These are phyloP conservation scores for Xylocampa areola DNA, from an alignment of 2,888 invertebrate genomes.

Conservation along the genomic window DNA sequence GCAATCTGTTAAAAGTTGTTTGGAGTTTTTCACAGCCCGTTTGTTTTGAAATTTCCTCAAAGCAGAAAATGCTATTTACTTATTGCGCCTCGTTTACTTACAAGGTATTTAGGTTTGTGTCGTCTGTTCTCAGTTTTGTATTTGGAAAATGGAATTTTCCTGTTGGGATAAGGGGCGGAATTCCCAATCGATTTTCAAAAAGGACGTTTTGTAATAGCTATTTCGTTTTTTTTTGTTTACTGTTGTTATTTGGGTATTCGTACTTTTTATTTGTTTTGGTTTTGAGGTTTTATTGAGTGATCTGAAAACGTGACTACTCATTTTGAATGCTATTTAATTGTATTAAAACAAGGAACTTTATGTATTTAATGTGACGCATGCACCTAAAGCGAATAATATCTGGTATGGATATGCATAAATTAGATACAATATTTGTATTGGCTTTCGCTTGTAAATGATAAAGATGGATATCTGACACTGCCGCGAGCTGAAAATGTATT, in stretches of 20 bases:
- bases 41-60: conserved; percentile 82
- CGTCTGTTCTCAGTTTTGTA: conserved; percentile 83
- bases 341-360: conserved; percentile 8
- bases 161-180: conserved; percentile 82
- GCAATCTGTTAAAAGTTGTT: conserved; percentile 78
- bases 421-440: conserved; percentile 7
- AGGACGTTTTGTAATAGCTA: conserved; percentile 76
- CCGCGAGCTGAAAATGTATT: conserved; percentile 17
- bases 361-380: not conserved
- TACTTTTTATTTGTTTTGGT: conserved; percentile 41
- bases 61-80: conserved; percentile 85
- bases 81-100: conserved; percentile 88
- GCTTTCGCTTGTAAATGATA: conserved; percentile 32
- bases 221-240: conserved; percentile 75
- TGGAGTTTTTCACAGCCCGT: conserved; percentile 78
- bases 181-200: conserved; percentile 84
- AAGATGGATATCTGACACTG: conserved; percentile 10
- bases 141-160: conserved; percentile 88
- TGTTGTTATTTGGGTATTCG: conserved; percentile 59
- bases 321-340: conserved; percentile 10
- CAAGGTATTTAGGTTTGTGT: conserved; percentile 87
- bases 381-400: not conserved
- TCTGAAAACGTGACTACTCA: conserved; percentile 1
- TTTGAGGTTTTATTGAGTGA: conserved; percentile 32
- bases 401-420: conserved; percentile 10